phyloP scores from a whole-genome alignment of 2,888 invertebrate genomes.

The Hirtodrosophila confusa region DNA sequence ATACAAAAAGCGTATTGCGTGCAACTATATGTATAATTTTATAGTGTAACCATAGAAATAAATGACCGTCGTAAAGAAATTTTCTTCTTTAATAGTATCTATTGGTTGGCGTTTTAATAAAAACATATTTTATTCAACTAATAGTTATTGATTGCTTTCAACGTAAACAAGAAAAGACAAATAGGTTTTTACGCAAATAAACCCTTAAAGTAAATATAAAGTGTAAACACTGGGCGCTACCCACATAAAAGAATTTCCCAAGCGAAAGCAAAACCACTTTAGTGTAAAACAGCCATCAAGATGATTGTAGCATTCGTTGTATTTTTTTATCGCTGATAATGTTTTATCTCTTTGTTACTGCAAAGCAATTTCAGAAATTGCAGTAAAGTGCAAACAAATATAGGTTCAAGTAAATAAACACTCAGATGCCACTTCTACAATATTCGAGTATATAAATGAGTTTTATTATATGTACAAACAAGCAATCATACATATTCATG shows the following conservation, averaged over 20 bases:
- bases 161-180: conserved; percentile 30
- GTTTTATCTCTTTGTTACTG: conserved; percentile 74
- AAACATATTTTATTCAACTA: conserved; percentile 5
- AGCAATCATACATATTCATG: not conserved
- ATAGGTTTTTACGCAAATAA: conserved; percentile 34
- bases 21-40: not conserved
- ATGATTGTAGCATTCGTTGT: conserved; percentile 69
- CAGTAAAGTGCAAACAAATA: conserved; percentile 28
- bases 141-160: conserved; percentile 33
- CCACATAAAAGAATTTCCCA: conserved; percentile 19
- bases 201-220: conserved; percentile 24
- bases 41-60: conserved; percentile 1
- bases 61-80: conserved; percentile 10
- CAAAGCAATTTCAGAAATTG: conserved; percentile 64
- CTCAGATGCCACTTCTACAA: not conserved
- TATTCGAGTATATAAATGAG: not conserved
- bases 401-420: conserved; percentile 37
- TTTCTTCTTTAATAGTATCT: conserved; percentile 11
- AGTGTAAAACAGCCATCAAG: conserved; percentile 25
- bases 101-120: conserved; percentile 4
- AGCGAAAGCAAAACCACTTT: conserved; percentile 18
- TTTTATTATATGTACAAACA: too few species aligned
- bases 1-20: not conserved
- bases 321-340: conserved; percentile 72
- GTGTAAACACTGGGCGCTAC: not conserved